Base-by-base conservation (phyloP, 2,113 vertebrate genomes). In the Myxocyprinus asiaticus region DNA sequence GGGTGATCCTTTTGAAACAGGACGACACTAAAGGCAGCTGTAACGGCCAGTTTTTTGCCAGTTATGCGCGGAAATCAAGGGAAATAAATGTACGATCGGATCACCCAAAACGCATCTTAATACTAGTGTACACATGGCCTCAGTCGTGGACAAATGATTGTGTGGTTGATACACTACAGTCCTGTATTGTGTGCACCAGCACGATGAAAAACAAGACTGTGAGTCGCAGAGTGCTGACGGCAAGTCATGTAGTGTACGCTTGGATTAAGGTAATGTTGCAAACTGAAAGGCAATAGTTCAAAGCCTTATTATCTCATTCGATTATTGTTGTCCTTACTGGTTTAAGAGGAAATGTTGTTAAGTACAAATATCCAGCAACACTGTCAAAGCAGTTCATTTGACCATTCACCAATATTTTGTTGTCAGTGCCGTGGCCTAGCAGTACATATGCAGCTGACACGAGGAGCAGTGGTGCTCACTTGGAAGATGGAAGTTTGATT, bases 231-330 rank as follows among this genome's bases (percentile, higher is more conserved):
- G 22, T 3, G 22, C 22, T 3, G 22, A 33, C 22, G 22, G 22
- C 1, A 33, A 33, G 22, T 48, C 47, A 9, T 48, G 6, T 9
- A 9, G 47, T 48, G 47, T 70, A 51, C 50, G 2, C 9, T 45
- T 50, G 5, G 8, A 9, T 55, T 61, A 56, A 70, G 65, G 17
- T 72, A 22, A 77, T 43, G 10, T 77, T 64, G 42, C 15, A 56
- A 59, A 45, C 53, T n/a, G 65, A 61, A 48, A 43, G 15, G 9
- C 48, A 65, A 61, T 33, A 11, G 22, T 51, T 44, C 42, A 59
- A 59, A 9, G 55, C n/a, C 58, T 58, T 45, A 53, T 9, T 69
- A 17, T 43, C 22, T 55, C 22, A 55, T 55, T 9, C 48, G 4
- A 42, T 55, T 14, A 14, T 53, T 69, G 33, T 42, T 43, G 48